phyloP scores from a whole-genome alignment of 2,888 invertebrate genomes.

The Eutolmus rufibarbis region DNA sequence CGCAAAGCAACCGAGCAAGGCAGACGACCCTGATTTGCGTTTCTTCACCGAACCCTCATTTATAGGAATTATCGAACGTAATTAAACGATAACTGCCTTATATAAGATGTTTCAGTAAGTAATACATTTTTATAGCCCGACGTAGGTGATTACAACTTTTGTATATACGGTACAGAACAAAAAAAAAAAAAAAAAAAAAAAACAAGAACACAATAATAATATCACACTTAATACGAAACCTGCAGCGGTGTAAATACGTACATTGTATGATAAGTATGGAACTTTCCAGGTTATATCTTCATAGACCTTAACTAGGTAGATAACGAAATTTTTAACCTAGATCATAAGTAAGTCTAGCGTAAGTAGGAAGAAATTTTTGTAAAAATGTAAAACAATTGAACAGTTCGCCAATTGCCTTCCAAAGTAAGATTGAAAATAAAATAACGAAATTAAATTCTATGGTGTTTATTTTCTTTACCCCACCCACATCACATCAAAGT shows the following conservation, averaged over 20 bases:
- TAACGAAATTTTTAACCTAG: conserved; percentile 31
- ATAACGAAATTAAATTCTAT: conserved; percentile 48
- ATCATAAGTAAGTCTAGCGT: neutral
- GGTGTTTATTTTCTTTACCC: neutral
- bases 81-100: conserved; percentile 32
- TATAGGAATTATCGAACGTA: neutral
- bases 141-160: neutral
- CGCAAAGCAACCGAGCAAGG: neutral
- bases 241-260: conserved; percentile 22
- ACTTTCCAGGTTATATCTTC: conserved; percentile 7
- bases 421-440: conserved; percentile 63
- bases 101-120: conserved; percentile 21
- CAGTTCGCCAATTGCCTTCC: conserved; percentile 63
- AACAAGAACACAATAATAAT: conserved; percentile 5
- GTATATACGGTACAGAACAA: neutral
- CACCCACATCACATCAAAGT: neutral
- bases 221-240: neutral
- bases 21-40: neutral
- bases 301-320: conserved; percentile 28
- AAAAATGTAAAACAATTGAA: conserved; percentile 37
- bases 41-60: neutral
- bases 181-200: neutral
- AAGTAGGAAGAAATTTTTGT: conserved; percentile 31
- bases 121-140: neutral
- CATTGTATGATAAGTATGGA: conserved; percentile 17